These are phyloP conservation scores for Cephus spinipes DNA, from an alignment of 2,888 invertebrate genomes.

Conservation along the genomic window DNA sequence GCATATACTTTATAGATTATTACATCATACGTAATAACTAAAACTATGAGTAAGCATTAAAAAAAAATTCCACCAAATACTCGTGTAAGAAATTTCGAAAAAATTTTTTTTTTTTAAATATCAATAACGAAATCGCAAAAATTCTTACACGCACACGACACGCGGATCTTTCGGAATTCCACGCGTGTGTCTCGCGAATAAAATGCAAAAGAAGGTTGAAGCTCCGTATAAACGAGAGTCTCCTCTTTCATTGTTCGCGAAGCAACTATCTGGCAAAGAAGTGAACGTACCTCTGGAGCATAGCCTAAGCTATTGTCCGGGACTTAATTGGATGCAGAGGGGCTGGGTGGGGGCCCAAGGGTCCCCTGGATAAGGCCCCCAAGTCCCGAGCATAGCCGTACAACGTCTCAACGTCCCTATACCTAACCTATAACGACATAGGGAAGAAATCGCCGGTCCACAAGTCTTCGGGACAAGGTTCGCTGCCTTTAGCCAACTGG, in stretches of 20 bases:
- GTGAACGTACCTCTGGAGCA: conserved; percentile 4
- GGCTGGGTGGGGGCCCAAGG: conserved; percentile 19
- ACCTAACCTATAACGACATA: conserved; percentile 12
- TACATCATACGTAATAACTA: too few species aligned
- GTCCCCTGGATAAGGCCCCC: conserved; percentile 21
- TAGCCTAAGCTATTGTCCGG: conserved; percentile 49
- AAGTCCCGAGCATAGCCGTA: conserved; percentile 11
- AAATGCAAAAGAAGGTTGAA: too few species aligned
- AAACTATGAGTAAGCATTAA: too few species aligned
- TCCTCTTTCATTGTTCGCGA: conserved; percentile 1
- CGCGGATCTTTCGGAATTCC: too few species aligned
- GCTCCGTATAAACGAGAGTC: too few species aligned
- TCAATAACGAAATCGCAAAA: too few species aligned
- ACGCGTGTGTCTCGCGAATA: too few species aligned
- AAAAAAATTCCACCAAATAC: too few species aligned
- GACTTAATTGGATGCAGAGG: conserved; percentile 55
- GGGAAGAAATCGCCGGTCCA: neutral
- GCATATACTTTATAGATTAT: too few species aligned
- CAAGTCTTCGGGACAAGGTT: conserved; percentile 7
- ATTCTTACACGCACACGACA: too few species aligned
- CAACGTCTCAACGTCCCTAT: neutral
- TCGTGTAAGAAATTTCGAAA: too few species aligned
- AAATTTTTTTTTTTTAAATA: too few species aligned
- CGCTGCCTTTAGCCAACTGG: conserved; percentile 19
- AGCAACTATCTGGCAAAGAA: conserved; percentile 8